phyloP scores from a whole-genome alignment of 2,113 vertebrate genomes.

The Ctenodactylus gundi region DNA sequence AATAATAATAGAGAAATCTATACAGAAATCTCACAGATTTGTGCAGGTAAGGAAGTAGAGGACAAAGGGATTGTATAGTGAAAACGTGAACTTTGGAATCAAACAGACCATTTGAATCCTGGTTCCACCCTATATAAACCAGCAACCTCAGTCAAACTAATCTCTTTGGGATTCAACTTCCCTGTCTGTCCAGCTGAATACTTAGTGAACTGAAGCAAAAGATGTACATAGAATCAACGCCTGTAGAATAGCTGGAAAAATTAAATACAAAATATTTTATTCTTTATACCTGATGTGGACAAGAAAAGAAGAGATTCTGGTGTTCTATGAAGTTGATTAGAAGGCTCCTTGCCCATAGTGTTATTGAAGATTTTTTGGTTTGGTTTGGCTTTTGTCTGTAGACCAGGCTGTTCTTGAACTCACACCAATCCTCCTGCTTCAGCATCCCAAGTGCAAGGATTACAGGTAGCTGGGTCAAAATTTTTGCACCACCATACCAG shows the following conservation, averaged over 20 bases:
- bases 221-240: neutral
- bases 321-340: neutral
- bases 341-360: neutral
- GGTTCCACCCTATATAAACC: slow-evolving; percentile 49
- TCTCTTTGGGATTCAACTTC: neutral
- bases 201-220: neutral
- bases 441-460: too few relatives aligned
- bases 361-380: too few relatives aligned
- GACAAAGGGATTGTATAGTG: neutral
- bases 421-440: too few relatives aligned
- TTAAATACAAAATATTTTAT: neutral
- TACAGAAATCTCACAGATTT: neutral
- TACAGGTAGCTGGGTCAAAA: too few relatives aligned
- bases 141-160: slow-evolving; percentile 33
- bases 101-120: slow-evolving; percentile 55
- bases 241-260: neutral
- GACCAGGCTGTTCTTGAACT: too few relatives aligned
- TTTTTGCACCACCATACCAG: too few relatives aligned
- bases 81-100: slow-evolving; percentile 64
- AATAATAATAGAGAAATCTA: neutral
- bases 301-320: neutral
- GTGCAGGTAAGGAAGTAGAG: slow-evolving; percentile 26
- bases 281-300: neutral
- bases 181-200: neutral
- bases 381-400: too few relatives aligned